A percentile compares a stretch with the other conserved stretches of the same genome.
Evolutionary conservation across 2,888 invertebrate genomes (phyloP).

Genomic region (Lasioglossum marginatum): DNA sequence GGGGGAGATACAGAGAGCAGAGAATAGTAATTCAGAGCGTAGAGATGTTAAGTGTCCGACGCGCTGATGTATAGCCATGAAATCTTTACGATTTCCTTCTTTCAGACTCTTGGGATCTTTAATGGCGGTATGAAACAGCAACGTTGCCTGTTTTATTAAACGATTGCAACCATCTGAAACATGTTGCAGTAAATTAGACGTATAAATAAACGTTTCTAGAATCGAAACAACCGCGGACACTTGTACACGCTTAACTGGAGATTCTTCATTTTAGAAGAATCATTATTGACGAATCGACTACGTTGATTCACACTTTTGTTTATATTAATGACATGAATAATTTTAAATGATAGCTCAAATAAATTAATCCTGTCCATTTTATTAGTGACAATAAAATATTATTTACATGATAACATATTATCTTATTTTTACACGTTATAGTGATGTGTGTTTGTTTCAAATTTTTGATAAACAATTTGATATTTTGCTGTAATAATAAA

Average conservation of each 20-base stretch:
- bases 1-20: not conserved
- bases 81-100: slow-evolving; percentile 35
- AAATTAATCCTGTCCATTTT: too few species aligned
- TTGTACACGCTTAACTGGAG: not conserved
- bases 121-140: slow-evolving; percentile 19
- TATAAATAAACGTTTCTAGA: not conserved
- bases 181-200: not conserved
- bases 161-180: not conserved
- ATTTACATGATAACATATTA: too few species aligned
- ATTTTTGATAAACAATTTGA: too few species aligned
- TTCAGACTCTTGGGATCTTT: slow-evolving; percentile 7
- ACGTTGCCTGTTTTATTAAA: slow-evolving; percentile 26
- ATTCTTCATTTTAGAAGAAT: not conserved
- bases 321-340: too few species aligned
- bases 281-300: not conserved
- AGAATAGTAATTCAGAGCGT: slow-evolving; percentile 27
- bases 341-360: too few species aligned
- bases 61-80: slow-evolving; percentile 44
- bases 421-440: too few species aligned
- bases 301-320: too few species aligned
- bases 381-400: too few species aligned
- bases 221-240: not conserved
- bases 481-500: too few species aligned
- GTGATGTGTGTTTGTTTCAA: too few species aligned
- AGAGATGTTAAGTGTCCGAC: slow-evolving; percentile 38